These are phyloP conservation scores for Neopipo cinnamomea DNA, from an alignment of 2,113 vertebrate species.

Conservation along the genomic window DNA sequence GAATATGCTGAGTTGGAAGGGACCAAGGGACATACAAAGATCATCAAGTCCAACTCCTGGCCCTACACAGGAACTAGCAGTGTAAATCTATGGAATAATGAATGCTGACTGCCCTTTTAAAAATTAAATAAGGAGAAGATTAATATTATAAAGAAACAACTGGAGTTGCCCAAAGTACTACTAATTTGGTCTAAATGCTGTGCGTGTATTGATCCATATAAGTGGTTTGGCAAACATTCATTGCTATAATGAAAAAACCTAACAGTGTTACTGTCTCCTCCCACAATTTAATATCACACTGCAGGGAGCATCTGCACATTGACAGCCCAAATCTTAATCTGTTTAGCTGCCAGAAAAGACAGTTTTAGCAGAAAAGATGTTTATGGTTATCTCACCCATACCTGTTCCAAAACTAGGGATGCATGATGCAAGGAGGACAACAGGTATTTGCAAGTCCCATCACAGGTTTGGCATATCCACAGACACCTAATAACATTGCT, in stretches of 20 bases:
- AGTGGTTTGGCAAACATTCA: slow-evolving; percentile 8
- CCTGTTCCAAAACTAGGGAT: background rate
- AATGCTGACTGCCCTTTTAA: background rate
- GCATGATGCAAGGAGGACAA: background rate
- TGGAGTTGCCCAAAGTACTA: background rate
- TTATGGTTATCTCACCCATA: background rate
- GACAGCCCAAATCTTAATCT: background rate
- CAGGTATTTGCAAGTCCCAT: background rate
- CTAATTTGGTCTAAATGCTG: background rate
- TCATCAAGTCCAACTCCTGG: background rate
- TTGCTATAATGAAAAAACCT: background rate
- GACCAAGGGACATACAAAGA: background rate
- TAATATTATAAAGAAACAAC: background rate
- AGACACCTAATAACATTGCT: background rate
- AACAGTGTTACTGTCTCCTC: background rate
- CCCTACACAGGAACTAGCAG: background rate
- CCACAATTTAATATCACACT: background rate
- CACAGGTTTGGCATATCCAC: background rate
- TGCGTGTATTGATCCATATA: background rate
- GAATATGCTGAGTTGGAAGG: background rate
- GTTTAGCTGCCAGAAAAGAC: background rate
- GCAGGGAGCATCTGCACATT: background rate
- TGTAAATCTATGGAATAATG: background rate
- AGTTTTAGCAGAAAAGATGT: background rate
- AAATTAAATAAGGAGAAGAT: background rate